These are phyloP conservation scores for Paralichthys olivaceus DNA, from an alignment of 2,113 vertebrate species.

Conservation along the genomic window DNA sequence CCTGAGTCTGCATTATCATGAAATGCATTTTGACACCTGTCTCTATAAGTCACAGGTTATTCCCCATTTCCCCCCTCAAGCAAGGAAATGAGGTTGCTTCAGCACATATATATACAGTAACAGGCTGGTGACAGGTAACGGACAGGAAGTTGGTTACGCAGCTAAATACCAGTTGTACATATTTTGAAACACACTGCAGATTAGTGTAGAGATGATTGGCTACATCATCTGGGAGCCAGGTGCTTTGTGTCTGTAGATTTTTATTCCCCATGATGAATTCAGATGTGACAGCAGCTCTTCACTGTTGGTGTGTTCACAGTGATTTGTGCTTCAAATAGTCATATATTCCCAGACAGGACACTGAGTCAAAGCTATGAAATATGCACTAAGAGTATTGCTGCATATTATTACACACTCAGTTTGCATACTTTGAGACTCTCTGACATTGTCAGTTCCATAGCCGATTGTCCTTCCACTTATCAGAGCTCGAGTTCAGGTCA, in stretches of 20 bases:
- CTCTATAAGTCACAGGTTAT: slow-evolving; percentile 51
- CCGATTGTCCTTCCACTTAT: background rate
- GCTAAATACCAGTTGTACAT: background rate
- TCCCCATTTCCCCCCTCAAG: slow-evolving; percentile 7
- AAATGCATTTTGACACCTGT: slow-evolving; percentile 67
- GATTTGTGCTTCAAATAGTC: slow-evolving; percentile 3
- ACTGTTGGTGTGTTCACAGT: background rate
- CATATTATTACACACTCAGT: background rate
- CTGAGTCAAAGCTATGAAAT: background rate
- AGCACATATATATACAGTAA: slow-evolving; percentile 23
- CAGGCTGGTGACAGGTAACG: background rate
- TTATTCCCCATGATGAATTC: background rate
- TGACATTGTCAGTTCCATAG: no score
- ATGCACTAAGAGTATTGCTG: background rate
- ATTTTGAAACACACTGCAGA: no score
- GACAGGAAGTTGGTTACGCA: background rate
- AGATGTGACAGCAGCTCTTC: slow-evolving; percentile 21
- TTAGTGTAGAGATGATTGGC: slow-evolving; percentile 35
- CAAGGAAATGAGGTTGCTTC: background rate
- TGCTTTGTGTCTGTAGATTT: slow-evolving; percentile 24
- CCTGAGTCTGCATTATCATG: slow-evolving; percentile 39
- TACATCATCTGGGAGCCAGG: slow-evolving; percentile 34
- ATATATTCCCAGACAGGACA: background rate
- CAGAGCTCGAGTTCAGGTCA: background rate
- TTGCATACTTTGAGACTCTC: background rate